Percentiles rank a stretch among this genome's conserved stretches.
Evolutionary conservation across 2,113 vertebrate genomes (phyloP).

Genomic region (Grallaria varia): DNA sequence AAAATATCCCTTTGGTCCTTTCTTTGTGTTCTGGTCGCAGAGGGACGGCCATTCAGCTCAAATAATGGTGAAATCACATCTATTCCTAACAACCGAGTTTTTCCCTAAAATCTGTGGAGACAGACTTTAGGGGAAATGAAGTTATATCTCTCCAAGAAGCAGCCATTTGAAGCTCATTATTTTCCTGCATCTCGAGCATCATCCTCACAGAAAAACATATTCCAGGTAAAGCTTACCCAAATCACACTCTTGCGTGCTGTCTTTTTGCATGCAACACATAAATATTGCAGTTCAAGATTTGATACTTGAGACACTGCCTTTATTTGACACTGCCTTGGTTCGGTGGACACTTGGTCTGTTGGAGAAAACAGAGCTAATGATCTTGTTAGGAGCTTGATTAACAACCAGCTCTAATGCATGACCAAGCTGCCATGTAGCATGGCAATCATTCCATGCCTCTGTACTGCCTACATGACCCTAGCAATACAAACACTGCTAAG

Average conservation of each 20-base stretch:
- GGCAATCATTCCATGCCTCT: slow-evolving; percentile 21
- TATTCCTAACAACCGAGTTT: background rate
- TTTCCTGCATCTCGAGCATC: background rate
- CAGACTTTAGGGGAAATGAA: background rate
- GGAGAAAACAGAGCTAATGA: background rate
- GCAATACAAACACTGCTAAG: background rate
- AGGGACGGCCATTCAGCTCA: background rate
- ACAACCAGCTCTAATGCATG: slow-evolving; percentile 29
- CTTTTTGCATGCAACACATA: background rate
- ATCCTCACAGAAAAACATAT: background rate
- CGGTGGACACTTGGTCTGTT: background rate
- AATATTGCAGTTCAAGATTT: background rate
- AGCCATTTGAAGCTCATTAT: background rate
- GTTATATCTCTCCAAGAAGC: background rate
- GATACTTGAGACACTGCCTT: background rate
- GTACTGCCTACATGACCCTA: background rate
- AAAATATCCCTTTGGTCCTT: background rate
- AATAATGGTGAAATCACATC: background rate
- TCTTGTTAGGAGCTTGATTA: slow-evolving; percentile 39
- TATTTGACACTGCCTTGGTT: slow-evolving; percentile 1
- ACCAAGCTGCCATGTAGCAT: slow-evolving; percentile 22
- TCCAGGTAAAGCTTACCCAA: background rate
- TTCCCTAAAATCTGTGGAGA: background rate
- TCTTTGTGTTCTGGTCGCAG: background rate
- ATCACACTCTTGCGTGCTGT: background rate